These are phyloP conservation scores for Tetranychus urticae DNA, from an alignment of 1,140 invertebrate genomes.

Conservation along the genomic window DNA sequence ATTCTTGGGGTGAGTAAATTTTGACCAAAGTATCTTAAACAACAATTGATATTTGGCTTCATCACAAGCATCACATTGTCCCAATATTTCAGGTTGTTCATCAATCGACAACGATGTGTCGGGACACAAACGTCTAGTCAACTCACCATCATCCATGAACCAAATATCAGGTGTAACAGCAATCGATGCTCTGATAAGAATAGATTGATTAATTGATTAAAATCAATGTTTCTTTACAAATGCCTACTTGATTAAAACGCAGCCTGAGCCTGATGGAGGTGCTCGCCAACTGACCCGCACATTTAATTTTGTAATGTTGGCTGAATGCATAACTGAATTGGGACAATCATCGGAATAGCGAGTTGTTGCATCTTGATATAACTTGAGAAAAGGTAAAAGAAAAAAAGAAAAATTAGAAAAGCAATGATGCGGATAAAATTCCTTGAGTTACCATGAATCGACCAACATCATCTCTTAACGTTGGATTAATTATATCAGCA, in stretches of 20 bases:
- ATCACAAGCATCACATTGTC: constrained; percentile 62
- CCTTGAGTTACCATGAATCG: constrained; percentile 9
- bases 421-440: background rate
- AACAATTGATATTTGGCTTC: constrained; percentile 68
- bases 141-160: constrained; percentile 65
- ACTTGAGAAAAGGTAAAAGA: constrained; percentile 22
- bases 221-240: background rate
- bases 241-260: constrained; percentile 27
- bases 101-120: constrained; percentile 24
- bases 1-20: constrained; percentile 38
- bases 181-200: constrained; percentile 47
- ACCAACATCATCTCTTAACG: constrained; percentile 7
- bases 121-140: constrained; percentile 61
- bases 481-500: background rate
- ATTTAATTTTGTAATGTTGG: constrained; percentile 50
- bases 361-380: constrained; percentile 49
- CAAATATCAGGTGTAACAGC: constrained; percentile 52
- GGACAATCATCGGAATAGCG: constrained; percentile 60
- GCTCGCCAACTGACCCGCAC: constrained; percentile 74
- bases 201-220: background rate
- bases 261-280: constrained; percentile 52
- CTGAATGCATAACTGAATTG: constrained; percentile 55
- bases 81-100: constrained; percentile 39
- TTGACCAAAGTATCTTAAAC: constrained; percentile 89
- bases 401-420: background rate